Conservation (phyloP, 2,888 invertebrate species). For the Coelopa pilipes region DNA sequence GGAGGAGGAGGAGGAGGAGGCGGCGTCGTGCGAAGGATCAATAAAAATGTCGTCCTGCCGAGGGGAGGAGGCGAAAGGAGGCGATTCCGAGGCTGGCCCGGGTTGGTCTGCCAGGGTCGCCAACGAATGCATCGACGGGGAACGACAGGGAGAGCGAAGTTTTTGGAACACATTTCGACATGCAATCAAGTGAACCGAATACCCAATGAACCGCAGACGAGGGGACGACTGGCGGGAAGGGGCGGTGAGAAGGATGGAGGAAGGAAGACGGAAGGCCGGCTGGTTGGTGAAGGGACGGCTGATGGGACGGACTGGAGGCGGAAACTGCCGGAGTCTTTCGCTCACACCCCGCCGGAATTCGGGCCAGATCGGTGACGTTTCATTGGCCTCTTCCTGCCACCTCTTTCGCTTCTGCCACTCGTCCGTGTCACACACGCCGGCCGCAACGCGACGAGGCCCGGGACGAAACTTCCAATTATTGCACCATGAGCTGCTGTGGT, state of each 20-base stretch:
- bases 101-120: constrained; percentile 11
- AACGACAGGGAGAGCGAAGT: background rate
- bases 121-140: background rate
- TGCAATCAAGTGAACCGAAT: constrained; percentile 24
- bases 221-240: background rate
- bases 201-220: constrained; percentile 6
- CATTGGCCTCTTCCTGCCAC: too few relatives aligned
- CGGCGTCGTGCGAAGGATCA: background rate
- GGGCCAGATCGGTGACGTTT: too few relatives aligned
- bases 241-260: background rate
- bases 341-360: background rate
- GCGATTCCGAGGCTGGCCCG: background rate
- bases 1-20: background rate
- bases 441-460: background rate
- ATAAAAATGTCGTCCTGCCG: background rate
- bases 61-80: background rate
- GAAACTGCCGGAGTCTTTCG: too few relatives aligned
- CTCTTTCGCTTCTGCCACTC: background rate
- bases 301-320: too few relatives aligned
- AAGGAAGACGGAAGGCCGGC: background rate
- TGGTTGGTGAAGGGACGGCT: background rate
- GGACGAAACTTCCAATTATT: too few relatives aligned
- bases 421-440: background rate
- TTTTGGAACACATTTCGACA: constrained; percentile 18
- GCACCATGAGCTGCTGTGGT: too few relatives aligned